Evolutionary conservation across 1,140 invertebrate species (phyloP).

Genomic region (Sycobia sp.): DNA sequence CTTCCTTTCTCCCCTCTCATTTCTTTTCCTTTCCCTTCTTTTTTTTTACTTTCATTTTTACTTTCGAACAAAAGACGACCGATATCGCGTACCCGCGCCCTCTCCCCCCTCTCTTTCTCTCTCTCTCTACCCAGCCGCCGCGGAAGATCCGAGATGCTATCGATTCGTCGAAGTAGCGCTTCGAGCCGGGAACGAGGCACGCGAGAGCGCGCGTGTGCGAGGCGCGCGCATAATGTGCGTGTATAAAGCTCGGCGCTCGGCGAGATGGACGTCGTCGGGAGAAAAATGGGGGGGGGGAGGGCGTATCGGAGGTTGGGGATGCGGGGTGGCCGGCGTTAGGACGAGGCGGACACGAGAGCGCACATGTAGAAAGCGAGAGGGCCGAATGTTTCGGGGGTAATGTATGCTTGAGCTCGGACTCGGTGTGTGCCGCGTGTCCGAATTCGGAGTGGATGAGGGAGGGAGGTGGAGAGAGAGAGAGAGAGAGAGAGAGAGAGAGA

Average conservation of each 20-base stretch:
- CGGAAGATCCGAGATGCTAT: constrained; percentile 40
- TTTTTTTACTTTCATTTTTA: too few species aligned
- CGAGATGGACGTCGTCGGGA: neutral
- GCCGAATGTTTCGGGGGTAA: too few species aligned
- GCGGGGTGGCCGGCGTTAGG: too few species aligned
- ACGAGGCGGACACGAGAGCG: too few species aligned
- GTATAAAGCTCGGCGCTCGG: too few species aligned
- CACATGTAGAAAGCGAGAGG: too few species aligned
- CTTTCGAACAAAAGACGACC: too few species aligned
- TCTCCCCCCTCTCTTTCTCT: neutral
- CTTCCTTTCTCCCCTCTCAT: too few species aligned
- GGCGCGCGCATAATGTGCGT: neutral
- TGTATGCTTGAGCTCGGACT: too few species aligned
- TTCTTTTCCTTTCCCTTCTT: too few species aligned
- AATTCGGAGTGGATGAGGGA: neutral
- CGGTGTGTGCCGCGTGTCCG: too few species aligned
- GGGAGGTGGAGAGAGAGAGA: neutral
- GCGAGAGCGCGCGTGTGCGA: neutral
- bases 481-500: neutral
- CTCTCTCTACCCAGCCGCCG: neutral
- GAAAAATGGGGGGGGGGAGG: neutral
- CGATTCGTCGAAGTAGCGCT: constrained; percentile 44
- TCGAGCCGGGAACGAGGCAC: constrained; percentile 33
- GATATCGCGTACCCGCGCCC: neutral
- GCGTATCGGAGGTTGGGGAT: constrained; percentile 13